These are phyloP conservation scores for Ostrea denselamellosa DNA, from an alignment of 1,140 invertebrate species.

Conservation along the genomic window DNA sequence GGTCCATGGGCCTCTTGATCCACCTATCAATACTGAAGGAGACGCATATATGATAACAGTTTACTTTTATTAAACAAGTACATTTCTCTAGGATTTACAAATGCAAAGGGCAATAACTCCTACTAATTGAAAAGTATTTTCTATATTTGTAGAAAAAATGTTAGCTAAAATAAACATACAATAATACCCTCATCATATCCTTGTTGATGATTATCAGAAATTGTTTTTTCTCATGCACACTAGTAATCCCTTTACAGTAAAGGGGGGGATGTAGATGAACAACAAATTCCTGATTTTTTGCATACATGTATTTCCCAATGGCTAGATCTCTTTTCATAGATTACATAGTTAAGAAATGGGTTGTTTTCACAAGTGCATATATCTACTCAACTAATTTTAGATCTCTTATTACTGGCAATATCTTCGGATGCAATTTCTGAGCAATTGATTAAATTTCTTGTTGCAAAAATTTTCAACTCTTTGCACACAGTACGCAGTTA, in stretches of 20 bases:
- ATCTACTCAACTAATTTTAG: constrained; percentile 25
- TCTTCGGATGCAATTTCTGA: constrained; percentile 7
- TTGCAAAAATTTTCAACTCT: neutral
- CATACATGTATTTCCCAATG: neutral
- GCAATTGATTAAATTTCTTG: neutral
- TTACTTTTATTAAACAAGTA: no score
- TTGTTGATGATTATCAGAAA: no score
- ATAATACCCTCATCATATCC: no score
- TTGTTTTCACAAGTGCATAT: constrained; percentile 1
- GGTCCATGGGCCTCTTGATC: no score
- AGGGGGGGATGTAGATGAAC: no score
- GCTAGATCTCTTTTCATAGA: neutral
- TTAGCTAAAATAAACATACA: no score
- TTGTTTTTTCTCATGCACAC: no score
- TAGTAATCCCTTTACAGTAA: no score
- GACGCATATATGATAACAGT: neutral
- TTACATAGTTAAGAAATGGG: neutral
- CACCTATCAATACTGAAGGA: neutral
- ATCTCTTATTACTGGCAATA: constrained; percentile 24
- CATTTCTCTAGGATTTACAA: no score
- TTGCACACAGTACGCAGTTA: constrained; percentile 11
- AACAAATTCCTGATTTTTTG: neutral
- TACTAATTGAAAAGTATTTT: neutral
- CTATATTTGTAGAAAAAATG: no score
- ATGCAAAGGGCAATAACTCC: constrained; percentile 26